Conservation (phyloP, 2,797 vertebrate species). For the Trachurus trachurus region DNA sequence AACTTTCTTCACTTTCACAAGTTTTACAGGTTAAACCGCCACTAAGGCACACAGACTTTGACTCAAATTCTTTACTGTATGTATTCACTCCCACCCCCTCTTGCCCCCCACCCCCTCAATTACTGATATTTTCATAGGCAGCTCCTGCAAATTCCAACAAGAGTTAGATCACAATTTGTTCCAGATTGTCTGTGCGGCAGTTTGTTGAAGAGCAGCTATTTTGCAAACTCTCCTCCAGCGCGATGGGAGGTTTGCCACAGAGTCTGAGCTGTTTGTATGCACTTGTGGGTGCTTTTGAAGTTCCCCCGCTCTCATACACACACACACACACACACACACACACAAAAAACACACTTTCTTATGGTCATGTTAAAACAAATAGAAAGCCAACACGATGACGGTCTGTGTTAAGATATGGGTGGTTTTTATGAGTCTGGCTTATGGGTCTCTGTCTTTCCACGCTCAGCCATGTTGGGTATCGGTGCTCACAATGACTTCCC, state of each 20-base stretch:
- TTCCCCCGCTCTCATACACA: constrained; percentile 11
- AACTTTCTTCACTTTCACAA: constrained; percentile 22
- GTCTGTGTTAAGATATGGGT: constrained; percentile 9
- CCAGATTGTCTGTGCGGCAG: constrained; percentile 63
- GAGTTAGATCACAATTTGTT: constrained; percentile 69
- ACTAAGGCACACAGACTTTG: constrained; percentile 1
- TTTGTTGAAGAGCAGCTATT: constrained; percentile 63
- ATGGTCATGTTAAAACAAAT: constrained; percentile 53
- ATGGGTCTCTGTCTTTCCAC: not conserved
- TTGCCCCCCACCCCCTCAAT: constrained; percentile 1
- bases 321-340: not conserved
- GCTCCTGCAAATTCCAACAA: constrained; percentile 53
- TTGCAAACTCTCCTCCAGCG: constrained; percentile 57
- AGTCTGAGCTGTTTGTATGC: constrained; percentile 65
- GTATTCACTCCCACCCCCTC: not conserved
- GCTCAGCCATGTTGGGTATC: constrained; percentile 1
- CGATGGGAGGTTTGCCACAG: constrained; percentile 66
- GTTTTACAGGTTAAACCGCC: constrained; percentile 23
- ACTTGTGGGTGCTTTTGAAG: constrained; percentile 63
- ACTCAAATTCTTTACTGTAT: not conserved
- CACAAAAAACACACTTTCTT: constrained; percentile 18
- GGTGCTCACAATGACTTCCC: not conserved
- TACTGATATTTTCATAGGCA: constrained; percentile 58
- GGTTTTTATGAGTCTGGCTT: constrained; percentile 30
- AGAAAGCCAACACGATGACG: constrained; percentile 23